These are phyloP conservation scores for Drosophila koepferae DNA, from an alignment of 2,888 invertebrate species.

Conservation along the genomic window DNA sequence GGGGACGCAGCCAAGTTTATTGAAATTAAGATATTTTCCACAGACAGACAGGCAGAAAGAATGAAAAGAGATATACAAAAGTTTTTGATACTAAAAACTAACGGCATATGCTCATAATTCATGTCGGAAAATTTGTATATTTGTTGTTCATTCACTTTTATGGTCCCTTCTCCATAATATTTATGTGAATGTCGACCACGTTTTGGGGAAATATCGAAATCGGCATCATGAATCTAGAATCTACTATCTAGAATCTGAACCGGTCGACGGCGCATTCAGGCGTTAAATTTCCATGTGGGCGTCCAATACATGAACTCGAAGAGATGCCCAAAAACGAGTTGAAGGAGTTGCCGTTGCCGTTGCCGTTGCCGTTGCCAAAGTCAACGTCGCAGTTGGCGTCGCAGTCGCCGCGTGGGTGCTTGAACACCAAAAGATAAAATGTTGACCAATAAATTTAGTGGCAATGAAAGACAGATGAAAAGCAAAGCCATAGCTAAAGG, in stretches of 20 bases:
- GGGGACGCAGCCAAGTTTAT: constrained; percentile 59
- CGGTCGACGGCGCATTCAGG: constrained; percentile 67
- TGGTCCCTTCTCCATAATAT: constrained; percentile 33
- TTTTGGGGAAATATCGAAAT: constrained; percentile 42
- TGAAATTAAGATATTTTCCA: constrained; percentile 71
- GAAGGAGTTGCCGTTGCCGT: constrained; percentile 51
- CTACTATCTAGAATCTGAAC: constrained; percentile 50
- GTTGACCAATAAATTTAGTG: constrained; percentile 76
- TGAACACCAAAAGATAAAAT: constrained; percentile 61
- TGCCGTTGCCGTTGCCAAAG: constrained; percentile 30
- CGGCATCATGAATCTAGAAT: constrained; percentile 46
- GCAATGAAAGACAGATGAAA: constrained; percentile 68
- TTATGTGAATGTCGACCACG: constrained; percentile 58
- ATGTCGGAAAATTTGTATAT: constrained; percentile 45
- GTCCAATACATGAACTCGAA: constrained; percentile 39
- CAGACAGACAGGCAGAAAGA: constrained; percentile 3
- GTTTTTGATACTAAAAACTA: constrained; percentile 42
- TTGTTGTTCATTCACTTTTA: constrained; percentile 26
- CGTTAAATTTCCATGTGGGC: constrained; percentile 77
- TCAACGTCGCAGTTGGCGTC: constrained; percentile 1
- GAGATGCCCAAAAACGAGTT: constrained; percentile 57
- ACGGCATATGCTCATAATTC: constrained; percentile 65
- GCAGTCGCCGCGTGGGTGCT: constrained; percentile 51
- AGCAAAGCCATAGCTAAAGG: constrained; percentile 39
- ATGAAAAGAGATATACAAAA: constrained; percentile 9